phyloP scores from a whole-genome alignment of 2,113 vertebrate genomes.

The Indicator indicator region DNA sequence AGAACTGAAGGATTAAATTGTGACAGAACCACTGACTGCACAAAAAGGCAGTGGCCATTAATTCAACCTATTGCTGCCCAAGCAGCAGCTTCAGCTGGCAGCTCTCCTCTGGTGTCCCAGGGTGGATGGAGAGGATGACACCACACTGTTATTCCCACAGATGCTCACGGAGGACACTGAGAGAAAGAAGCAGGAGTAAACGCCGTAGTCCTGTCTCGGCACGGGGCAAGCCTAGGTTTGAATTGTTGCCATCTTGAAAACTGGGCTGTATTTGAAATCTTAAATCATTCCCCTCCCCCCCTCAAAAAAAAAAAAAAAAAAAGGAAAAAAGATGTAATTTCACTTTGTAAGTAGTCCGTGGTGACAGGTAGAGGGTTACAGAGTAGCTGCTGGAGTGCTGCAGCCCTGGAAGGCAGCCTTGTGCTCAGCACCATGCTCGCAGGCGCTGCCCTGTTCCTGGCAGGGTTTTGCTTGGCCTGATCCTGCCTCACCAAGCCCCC shows the following conservation, averaged over 20 bases:
- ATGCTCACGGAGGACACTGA: background rate
- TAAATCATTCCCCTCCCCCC: no score
- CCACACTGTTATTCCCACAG: background rate
- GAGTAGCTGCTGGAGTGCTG: background rate
- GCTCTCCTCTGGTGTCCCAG: background rate
- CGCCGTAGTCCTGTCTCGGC: background rate
- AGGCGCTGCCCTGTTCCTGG: background rate
- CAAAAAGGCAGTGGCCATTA: background rate
- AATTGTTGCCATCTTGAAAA: constrained; percentile 30
- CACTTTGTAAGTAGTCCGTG: background rate
- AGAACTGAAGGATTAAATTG: background rate
- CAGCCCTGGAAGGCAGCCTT: fast-evolving
- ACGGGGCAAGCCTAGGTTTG: background rate
- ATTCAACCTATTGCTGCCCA: background rate
- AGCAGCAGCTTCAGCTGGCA: background rate
- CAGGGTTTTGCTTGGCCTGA: background rate
- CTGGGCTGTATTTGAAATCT: background rate
- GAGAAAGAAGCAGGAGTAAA: background rate
- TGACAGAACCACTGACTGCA: background rate
- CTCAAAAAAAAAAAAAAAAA: no score
- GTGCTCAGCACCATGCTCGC: fast-evolving
- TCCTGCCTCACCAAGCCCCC: background rate
- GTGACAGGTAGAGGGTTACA: background rate
- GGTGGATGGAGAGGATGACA: background rate
- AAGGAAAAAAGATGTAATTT: background rate